Percentiles rank a stretch among this genome's conserved stretches.
Evolutionary conservation across 2,888 invertebrate genomes (phyloP).

Genomic region (Drosophila parthenogenetica): DNA sequence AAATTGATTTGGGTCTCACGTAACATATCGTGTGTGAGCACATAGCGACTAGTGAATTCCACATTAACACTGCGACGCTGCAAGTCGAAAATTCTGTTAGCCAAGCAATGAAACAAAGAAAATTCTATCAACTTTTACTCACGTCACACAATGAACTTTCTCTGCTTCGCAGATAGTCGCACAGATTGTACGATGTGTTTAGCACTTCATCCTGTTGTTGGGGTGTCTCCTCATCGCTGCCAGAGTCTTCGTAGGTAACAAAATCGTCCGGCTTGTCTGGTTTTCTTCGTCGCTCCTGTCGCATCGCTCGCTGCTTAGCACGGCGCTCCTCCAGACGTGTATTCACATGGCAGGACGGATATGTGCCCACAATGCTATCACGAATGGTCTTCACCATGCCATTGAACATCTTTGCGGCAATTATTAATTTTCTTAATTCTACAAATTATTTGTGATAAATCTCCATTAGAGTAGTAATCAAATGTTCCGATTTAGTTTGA

Average conservation of each 20-base stretch:
- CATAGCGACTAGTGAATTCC: constrained; percentile 94
- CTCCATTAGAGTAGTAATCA: constrained; percentile 37
- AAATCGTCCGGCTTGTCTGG: constrained; percentile 96
- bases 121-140: constrained; percentile 29
- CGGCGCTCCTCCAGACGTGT: constrained; percentile 91
- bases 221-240: constrained; percentile 93
- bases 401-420: constrained; percentile 74
- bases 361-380: constrained; percentile 88
- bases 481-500: neutral
- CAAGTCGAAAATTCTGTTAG: neutral
- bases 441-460: constrained; percentile 34
- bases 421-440: constrained; percentile 15
- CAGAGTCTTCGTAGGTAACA: constrained; percentile 94
- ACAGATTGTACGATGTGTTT: constrained; percentile 93
- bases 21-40: constrained; percentile 95
- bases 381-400: constrained; percentile 84
- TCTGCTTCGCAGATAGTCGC: constrained; percentile 92
- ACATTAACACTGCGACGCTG: constrained; percentile 88
- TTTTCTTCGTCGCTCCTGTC: constrained; percentile 90
- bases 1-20: constrained; percentile 93
- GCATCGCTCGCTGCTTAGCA: constrained; percentile 86
- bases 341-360: constrained; percentile 91
- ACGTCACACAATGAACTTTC: constrained; percentile 91
- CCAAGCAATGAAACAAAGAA: constrained; percentile 3
- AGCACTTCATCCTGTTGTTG: constrained; percentile 90